phyloP scores from a whole-genome alignment of 2,888 invertebrate species.

The Blastobasis lacticolella region DNA sequence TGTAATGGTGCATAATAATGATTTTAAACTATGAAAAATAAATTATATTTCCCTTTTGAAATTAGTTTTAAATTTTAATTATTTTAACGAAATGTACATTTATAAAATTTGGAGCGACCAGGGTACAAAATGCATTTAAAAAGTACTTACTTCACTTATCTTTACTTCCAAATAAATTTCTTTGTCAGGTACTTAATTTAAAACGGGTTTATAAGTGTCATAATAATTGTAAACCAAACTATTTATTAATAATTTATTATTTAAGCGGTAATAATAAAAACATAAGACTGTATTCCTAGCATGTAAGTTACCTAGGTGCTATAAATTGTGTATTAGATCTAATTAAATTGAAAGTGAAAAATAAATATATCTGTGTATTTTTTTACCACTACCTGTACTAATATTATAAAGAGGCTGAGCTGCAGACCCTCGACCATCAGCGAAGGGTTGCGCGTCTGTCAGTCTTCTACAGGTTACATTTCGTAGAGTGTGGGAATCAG shows the following conservation, averaged over 20 bases:
- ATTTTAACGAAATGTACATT: slow-evolving; percentile 11
- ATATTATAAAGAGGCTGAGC: too few species aligned
- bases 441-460: too few species aligned
- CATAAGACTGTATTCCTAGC: slow-evolving; percentile 32
- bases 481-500: too few species aligned
- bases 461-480: too few species aligned
- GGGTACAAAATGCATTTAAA: slow-evolving; percentile 7
- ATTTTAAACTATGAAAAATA: background rate
- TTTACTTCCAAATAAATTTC: background rate
- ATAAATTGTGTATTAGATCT: slow-evolving; percentile 9
- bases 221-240: slow-evolving; percentile 27
- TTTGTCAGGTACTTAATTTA: slow-evolving; percentile 9
- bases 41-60: slow-evolving; percentile 1
- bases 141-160: background rate
- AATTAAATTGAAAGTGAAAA: slow-evolving; percentile 6
- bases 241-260: slow-evolving; percentile 15
- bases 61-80: background rate
- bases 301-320: slow-evolving; percentile 13
- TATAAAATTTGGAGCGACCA: slow-evolving; percentile 13
- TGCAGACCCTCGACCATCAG: too few species aligned
- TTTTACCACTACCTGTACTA: too few species aligned
- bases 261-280: slow-evolving; percentile 3
- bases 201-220: slow-evolving; percentile 41
- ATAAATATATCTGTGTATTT: slow-evolving; percentile 1
- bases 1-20: slow-evolving; percentile 16